phyloP scores from a whole-genome alignment of 2,888 invertebrate species.

The Plusia festucae region DNA sequence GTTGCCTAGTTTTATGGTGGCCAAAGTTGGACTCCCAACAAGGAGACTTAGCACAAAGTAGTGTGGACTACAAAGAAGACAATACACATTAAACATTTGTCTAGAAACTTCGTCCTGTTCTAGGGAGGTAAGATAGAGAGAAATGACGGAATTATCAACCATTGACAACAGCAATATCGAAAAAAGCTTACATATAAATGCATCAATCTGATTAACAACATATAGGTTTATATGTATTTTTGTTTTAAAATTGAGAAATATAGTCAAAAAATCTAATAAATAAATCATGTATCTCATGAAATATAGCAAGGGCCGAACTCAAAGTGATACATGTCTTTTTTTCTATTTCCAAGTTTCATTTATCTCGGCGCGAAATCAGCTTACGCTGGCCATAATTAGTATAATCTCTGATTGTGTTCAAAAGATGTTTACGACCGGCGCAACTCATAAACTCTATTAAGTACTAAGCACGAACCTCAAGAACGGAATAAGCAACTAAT shows the following conservation, averaged over 20 bases:
- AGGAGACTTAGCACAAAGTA: constrained; percentile 50
- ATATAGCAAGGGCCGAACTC: neutral
- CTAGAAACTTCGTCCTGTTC: constrained; percentile 34
- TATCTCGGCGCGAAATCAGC: constrained; percentile 42
- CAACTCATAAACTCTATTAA: constrained; percentile 84
- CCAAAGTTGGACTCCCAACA: constrained; percentile 50
- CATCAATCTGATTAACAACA: too few relatives aligned
- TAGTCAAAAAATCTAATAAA: too few relatives aligned
- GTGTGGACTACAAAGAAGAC: constrained; percentile 42
- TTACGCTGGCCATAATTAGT: constrained; percentile 55
- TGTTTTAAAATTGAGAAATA: too few relatives aligned
- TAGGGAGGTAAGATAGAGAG: neutral
- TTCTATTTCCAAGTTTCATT: constrained; percentile 25
- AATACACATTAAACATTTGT: constrained; percentile 41
- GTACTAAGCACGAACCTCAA: constrained; percentile 82
- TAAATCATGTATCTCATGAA: neutral
- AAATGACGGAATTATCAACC: too few relatives aligned
- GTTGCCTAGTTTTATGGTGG: constrained; percentile 53
- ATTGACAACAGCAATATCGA: too few relatives aligned
- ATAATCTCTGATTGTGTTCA: constrained; percentile 71
- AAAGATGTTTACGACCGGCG: constrained; percentile 76
- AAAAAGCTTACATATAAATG: too few relatives aligned
- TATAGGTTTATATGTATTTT: too few relatives aligned
- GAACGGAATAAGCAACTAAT: constrained; percentile 87
- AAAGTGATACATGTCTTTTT: neutral